A percentile compares a stretch with the other conserved stretches of the same genome.
Evolutionary conservation across 2,113 vertebrate genomes (phyloP).

Genomic region (Oreotrochilus melanogaster): DNA sequence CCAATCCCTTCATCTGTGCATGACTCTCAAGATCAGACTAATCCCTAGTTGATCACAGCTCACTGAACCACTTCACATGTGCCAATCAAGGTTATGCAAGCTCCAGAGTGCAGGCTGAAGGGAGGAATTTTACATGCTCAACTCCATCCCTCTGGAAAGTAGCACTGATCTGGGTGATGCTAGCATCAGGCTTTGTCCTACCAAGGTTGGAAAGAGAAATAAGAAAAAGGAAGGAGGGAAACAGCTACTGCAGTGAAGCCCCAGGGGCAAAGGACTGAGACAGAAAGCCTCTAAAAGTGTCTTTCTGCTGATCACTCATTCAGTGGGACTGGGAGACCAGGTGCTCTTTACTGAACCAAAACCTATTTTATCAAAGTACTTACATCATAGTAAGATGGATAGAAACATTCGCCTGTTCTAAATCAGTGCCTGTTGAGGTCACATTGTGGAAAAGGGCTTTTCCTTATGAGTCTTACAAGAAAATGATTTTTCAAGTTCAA

Average conservation of each 20-base stretch:
- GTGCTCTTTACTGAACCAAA: background rate
- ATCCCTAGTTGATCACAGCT: constrained; percentile 31
- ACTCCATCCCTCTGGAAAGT: background rate
- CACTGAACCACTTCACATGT: constrained; percentile 16
- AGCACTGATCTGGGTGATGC: background rate
- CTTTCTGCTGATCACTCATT: background rate
- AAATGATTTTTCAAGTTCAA: background rate
- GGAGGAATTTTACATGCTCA: background rate
- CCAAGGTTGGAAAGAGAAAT: background rate
- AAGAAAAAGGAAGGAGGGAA: background rate
- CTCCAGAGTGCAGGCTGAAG: background rate
- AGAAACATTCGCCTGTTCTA: background rate
- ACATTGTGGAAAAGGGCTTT: background rate
- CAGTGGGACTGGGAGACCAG: background rate
- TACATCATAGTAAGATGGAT: background rate
- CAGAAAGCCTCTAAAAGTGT: background rate
- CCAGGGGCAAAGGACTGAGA: background rate
- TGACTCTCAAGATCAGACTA: constrained; percentile 39
- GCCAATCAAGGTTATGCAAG: constrained; percentile 34
- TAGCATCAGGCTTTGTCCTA: background rate
- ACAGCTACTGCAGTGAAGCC: background rate
- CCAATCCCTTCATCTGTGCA: background rate
- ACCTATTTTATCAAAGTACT: rapidly evolving
- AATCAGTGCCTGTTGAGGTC: background rate
- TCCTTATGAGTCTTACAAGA: background rate